A percentile compares a stretch with the other conserved stretches of the same genome.
phyloP scores from a whole-genome alignment of 2,797 vertebrate species.

The Sus cebifrons region DNA sequence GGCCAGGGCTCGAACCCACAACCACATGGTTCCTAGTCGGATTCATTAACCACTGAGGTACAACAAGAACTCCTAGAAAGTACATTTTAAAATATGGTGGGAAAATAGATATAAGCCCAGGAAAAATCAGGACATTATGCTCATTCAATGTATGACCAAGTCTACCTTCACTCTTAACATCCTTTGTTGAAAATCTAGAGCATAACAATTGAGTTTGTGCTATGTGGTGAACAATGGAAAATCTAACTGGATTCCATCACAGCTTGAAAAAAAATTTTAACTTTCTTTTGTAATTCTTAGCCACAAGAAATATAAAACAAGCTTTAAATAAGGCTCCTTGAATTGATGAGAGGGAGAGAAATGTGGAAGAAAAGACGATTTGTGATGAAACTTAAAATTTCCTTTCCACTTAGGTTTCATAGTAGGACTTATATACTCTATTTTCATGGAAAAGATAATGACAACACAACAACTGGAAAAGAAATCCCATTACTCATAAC shows the following conservation, averaged over 20 bases:
- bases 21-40: too few relatives aligned
- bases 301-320: slow-evolving; percentile 37
- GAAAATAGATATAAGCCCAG: slow-evolving; percentile 25
- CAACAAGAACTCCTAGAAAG: too few relatives aligned
- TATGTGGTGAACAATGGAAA: slow-evolving; percentile 27
- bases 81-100: not conserved
- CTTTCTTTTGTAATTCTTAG: slow-evolving; percentile 49
- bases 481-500: slow-evolving; percentile 36
- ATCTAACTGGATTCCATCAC: not conserved
- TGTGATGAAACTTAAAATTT: slow-evolving; percentile 40
- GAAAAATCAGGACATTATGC: not conserved
- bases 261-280: not conserved
- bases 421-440: slow-evolving; percentile 38
- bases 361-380: slow-evolving; percentile 30
- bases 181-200: slow-evolving; percentile 41
- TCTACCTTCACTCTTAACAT: slow-evolving; percentile 15
- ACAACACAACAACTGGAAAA: not conserved
- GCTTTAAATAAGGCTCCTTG: slow-evolving; percentile 1
- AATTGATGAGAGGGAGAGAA: not conserved
- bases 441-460: slow-evolving; percentile 4
- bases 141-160: not conserved
- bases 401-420: slow-evolving; percentile 45
- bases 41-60: too few relatives aligned
- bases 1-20: too few relatives aligned
- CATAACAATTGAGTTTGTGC: slow-evolving; percentile 21